Evolutionary conservation across 2,797 vertebrate species (phyloP), one percentile per base, ranked within the genome.

Genomic region (Varecia variegata): DNA sequence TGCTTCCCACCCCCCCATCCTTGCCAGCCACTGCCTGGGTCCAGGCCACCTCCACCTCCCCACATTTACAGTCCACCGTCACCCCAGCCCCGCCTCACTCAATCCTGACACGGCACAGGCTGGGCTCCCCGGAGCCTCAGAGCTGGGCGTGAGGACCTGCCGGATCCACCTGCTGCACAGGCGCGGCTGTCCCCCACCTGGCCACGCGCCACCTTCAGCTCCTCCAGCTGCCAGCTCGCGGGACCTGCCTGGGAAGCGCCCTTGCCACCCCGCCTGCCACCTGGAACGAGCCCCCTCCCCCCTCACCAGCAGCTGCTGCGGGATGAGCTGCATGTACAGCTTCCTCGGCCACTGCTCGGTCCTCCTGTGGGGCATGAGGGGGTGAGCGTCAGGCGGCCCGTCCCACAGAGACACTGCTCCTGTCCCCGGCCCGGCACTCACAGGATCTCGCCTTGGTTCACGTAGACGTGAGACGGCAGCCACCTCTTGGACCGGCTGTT

Each of bases 321-420:
- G 99, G 96, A 99, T 99, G 70, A 99, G 98, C 98, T 99, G 99
- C 99, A 99, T 99, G 97, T 99, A 99, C 54, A 99, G 98, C 94
- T 99, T 99, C 98, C 99, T 98, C 0, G 99, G 99, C 99, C 99
- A 99, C 98, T 99, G 99, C 81, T 99, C 99, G 0, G 99, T 99
- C 97, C 99, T 99, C 96, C 99, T 99, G 94, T 1, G 0, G 35
- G 50, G 47, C 3, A 27, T 0, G 0, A 5, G 13, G 54, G 50
- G 20, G 9, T 0, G 0, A 18, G 32, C 0, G 40, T 87, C 21
- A 65, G 68, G 20, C 13, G 3, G 30, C 35, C 4, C 18, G 0
- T 12, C 65, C 3, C 32, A 0, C 15, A 0, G 0, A 0, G n/a
- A 2, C 0, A 0, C 15, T 0, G 0, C 38, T 73, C 5, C 73